A percentile compares a stretch with the other conserved stretches of the same genome.
Evolutionary conservation across 2,113 vertebrate species (phyloP).

Genomic region (Macrotis lagotis): DNA sequence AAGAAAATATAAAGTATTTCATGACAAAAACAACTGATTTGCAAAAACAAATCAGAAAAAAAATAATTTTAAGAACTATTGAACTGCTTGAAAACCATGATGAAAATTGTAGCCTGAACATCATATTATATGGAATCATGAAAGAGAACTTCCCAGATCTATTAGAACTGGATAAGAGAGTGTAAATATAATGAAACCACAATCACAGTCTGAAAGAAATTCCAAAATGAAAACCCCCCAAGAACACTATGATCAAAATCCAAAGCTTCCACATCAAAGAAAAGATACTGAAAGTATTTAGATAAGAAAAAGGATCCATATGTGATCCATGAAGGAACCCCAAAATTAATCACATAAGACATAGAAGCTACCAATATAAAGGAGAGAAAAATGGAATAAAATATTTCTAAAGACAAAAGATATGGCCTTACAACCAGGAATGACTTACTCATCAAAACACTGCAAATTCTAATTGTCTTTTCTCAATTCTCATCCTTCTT

Average conservation of each 20-base stretch:
- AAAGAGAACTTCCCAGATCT: neutral
- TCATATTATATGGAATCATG: neutral
- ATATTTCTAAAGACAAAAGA: neutral
- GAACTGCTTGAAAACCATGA: neutral
- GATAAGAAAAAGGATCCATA: neutral
- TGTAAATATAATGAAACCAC: neutral
- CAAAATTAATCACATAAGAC: neutral
- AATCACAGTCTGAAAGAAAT: neutral
- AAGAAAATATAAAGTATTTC: neutral
- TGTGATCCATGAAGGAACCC: neutral
- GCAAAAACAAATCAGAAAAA: neutral
- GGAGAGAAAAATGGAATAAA: neutral
- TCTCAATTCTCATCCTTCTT: neutral
- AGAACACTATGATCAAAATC: neutral
- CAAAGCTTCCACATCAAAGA: neutral
- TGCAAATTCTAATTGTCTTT: neutral
- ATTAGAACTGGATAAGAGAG: neutral
- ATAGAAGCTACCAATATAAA: neutral
- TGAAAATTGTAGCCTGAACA: neutral
- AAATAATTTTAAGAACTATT: neutral
- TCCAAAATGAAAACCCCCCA: neutral
- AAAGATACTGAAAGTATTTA: neutral
- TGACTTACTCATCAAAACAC: neutral
- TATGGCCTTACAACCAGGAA: neutral
- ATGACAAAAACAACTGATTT: neutral